Base-by-base conservation (phyloP, 64 coral and sea anemone genomes). In the Dendronephthya gigantea region DNA sequence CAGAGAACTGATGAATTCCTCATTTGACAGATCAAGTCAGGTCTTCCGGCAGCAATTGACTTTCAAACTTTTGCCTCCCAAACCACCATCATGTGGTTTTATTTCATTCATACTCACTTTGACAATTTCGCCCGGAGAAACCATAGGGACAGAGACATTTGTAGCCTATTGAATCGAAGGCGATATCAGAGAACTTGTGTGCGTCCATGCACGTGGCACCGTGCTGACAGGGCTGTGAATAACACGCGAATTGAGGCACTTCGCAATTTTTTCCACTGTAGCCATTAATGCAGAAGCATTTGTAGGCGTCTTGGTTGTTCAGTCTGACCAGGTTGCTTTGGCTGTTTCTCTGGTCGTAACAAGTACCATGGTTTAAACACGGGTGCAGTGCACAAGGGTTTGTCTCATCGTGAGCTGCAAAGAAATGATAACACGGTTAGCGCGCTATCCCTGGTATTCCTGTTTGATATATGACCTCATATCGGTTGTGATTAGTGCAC, bases 131-230 rank as follows among this genome's bases (percentile, higher is more conserved):
- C 19, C 94, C 94, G 12, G 84, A 65, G 75, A 89, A 96, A 15
- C 91, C 89, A 23, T 84, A 88, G 33, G 68, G 58, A 70, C 94
- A 96, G 22, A 96, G 86, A 33, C 94, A 96, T 52, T 96, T 93
- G 74, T 93, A 96, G 0, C 94, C 94, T 28, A 82, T 89, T 29
- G 88, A 85, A 27, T 86, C 87, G 48, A 96, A 96, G 12, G 94
- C 94, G 4, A 96, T 89, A 87, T 96, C 94, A 28, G 91, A 83
- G 31, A 91, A 91, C 40, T 93, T 96, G 10, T 89, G 90, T 13
- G 88, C 85, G 37, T 96, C 94, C n/a, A 96, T 90, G 48, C 94
- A 96, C 33, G 89, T 90, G 15, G 91, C 95, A 48, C 92, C 95
- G n/a, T 98, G 81, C 25, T 87, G 35, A 47, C 94, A 96, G 51